Percentiles rank a stretch among this genome's conserved stretches.
Conservation (phyloP, 2,113 vertebrate species). For the Vulpes lagopus region DNA sequence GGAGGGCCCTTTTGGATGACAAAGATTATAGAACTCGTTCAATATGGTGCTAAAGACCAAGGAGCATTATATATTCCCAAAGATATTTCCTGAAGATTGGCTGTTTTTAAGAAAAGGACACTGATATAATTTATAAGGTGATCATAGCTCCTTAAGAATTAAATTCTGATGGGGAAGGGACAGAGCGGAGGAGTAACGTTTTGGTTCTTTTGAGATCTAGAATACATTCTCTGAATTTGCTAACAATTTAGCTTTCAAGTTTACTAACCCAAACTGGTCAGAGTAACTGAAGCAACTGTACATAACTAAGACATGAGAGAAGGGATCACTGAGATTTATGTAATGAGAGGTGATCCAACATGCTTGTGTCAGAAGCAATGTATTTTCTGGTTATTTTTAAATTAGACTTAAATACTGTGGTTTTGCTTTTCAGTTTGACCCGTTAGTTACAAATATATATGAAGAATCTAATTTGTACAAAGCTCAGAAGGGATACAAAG, state of each 20-base stretch:
- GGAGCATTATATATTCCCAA: neutral
- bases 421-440: neutral
- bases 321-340: neutral
- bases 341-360: neutral
- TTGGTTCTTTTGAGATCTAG: neutral
- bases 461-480: neutral
- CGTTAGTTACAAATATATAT: neutral
- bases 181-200: neutral
- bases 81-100: neutral
- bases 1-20: neutral
- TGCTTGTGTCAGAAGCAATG: neutral
- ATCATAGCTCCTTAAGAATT: neutral
- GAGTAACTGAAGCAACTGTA: conserved; percentile 13
- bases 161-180: neutral
- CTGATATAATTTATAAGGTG: neutral
- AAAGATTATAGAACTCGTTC: conserved; percentile 18
- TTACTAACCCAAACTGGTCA: neutral
- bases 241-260: conserved; percentile 1
- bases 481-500: neutral
- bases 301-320: neutral
- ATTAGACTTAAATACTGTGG: neutral
- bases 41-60: neutral
- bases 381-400: conserved; percentile 14
- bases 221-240: conserved; percentile 23
- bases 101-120: conserved; percentile 32